Evolutionary conservation across 2,113 vertebrate genomes (phyloP), one percentile per base, ranked within the genome.

Genomic region (Cebus imitator): DNA sequence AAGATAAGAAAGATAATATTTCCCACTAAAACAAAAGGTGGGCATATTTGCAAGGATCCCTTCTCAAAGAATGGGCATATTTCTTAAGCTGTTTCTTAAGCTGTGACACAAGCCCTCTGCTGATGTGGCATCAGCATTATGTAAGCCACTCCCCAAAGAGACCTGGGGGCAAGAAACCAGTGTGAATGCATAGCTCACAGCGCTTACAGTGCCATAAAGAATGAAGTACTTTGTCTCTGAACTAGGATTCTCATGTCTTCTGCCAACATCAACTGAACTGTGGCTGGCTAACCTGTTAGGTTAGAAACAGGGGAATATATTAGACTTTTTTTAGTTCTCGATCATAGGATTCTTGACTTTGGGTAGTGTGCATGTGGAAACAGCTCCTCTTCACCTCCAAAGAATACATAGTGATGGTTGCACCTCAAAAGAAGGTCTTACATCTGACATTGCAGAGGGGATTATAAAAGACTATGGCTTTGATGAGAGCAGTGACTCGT

Each of bases 221-320:
- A 21, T 32, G 30, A 37, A 75, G 13, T 37, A 27, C 32, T 91
- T 70, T 14, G 40, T 66, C 68, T 66, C 9, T 52, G 5, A 27
- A 16, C 8, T 5, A 3, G 13, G 14, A 35, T 48, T 61, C n/a
- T n/a, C 32, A 9, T 1, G 2, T 43, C 5, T 45, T 12, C 8
- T 8, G 37, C 8, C 23, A 16, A 30, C 13, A 21, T 35, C 45
- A 10, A 11, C 12, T 18, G 48, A 48, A 27, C 18, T 21, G 18
- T 20, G 30, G 3, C 23, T 40, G 73, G 8, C 7, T 61, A 43
- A 23, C 21, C 14, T 75, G 6, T 52, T 20, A 58, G 43, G 37
- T 14, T 66, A 3, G 12, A 57, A 45, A 20, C 9, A 45, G 40
- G 32, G 64, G 8, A 25, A 75, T 92, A n/a, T n/a, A 32, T 82